phyloP scores from a whole-genome alignment of 2,888 invertebrate genomes.

The Lepas anatifera region DNA sequence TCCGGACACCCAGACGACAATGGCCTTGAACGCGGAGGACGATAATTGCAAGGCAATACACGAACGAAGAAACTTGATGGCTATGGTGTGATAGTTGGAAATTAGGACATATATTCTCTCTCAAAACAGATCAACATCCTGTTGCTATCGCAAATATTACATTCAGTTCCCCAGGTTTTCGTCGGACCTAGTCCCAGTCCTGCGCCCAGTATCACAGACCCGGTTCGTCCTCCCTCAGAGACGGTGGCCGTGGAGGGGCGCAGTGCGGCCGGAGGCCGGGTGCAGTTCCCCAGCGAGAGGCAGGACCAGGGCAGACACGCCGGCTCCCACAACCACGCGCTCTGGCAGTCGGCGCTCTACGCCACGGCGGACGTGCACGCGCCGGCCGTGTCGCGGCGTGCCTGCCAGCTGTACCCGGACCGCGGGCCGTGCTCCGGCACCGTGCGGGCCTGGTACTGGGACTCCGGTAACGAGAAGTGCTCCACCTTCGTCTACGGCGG shows the following conservation, averaged over 20 bases:
- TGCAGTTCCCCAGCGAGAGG: neutral
- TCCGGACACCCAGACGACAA: too few relatives aligned
- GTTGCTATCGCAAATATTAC: too few relatives aligned
- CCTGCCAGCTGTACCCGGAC: conserved; percentile 4
- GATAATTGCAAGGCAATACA: too few relatives aligned
- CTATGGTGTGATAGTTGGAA: too few relatives aligned
- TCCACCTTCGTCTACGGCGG: conserved; percentile 5
- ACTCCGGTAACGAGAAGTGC: neutral
- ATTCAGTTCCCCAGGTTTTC: too few relatives aligned
- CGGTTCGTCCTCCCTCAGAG: too few relatives aligned
- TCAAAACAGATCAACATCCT: too few relatives aligned
- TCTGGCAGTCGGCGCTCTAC: neutral
- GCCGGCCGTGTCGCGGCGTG: neutral
- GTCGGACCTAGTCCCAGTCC: too few relatives aligned
- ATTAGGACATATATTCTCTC: too few relatives aligned
- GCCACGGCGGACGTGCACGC: neutral
- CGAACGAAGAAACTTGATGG: too few relatives aligned
- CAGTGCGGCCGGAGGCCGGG: neutral
- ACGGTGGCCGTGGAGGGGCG: neutral
- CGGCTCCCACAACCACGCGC: neutral
- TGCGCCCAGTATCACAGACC: too few relatives aligned
- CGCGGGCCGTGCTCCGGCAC: neutral
- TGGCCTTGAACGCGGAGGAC: too few relatives aligned
- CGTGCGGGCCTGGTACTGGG: conserved; percentile 3
- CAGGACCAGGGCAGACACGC: neutral